Base-by-base conservation (phyloP, 2,888 invertebrate species). In the Pantelozetes paolii region DNA sequence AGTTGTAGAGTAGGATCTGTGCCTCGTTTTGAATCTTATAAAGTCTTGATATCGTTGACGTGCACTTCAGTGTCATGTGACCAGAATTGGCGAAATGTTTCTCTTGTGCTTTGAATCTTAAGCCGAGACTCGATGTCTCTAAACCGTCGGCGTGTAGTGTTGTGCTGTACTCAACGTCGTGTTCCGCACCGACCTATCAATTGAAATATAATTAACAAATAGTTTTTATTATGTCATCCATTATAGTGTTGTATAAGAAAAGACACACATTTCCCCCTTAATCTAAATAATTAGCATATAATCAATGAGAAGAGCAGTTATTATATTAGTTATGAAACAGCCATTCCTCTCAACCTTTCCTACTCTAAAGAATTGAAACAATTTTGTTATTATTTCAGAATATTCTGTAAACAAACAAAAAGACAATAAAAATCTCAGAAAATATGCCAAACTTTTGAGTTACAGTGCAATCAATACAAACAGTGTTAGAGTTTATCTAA, bases 1-100 rank as follows among this genome's bases (percentile, higher is more conserved):
- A 30, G n/a, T 70, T 70, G 32, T 70, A 70, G 13, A 70, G 5
- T 36, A 70, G 26, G 9, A 70, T 40, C 28, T 70, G 70, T 13
- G 70, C 77, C 48, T 77, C 77, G 71, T 76, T 75, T 73, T 76
- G 75, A 74, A 77, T 77, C 28, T 69, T 72, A 75, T 77, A 77
- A 45, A 76, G 54, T 45, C 67, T 42, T 0, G 75, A 71, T 36
- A 77, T 77, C 30, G 74, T 71, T 1, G 77, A 75, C 13, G 75
- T 76, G 71, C 77, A 77, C 30, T 76, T 76, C 13, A 77, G 69
- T 0, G 57, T 70, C 75, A 77, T 76, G n/a, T 71, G 40, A n/a
- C 73, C 73, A 1, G 11, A 13, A 18, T 71, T 67, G 15, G 73
- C 40, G 42, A 77, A 77, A 67, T 77, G 76, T 59, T 75, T 72